These are phyloP conservation scores for Mus spicilegus DNA, from an alignment of 2,113 vertebrate genomes.

Conservation along the genomic window DNA sequence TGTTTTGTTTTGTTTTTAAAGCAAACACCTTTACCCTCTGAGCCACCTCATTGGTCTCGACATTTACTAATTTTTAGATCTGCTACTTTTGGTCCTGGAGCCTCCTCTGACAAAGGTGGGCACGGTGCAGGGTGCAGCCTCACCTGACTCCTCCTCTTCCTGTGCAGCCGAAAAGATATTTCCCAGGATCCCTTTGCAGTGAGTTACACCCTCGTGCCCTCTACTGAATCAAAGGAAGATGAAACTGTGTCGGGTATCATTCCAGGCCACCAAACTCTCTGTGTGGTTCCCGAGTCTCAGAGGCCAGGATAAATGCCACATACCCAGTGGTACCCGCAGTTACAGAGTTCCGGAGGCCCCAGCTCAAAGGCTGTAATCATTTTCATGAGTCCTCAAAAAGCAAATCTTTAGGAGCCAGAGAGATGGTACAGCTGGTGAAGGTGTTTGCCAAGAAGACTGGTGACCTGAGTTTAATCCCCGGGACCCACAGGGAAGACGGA, in stretches of 20 bases:
- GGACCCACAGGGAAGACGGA: not conserved
- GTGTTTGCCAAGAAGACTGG: no score
- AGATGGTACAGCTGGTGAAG: not conserved
- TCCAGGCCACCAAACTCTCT: not conserved
- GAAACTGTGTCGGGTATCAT: not conserved
- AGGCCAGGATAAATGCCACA: not conserved
- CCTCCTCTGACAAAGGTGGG: not conserved
- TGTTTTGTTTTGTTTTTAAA: no score
- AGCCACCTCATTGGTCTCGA: not conserved
- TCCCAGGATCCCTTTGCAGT: conserved; percentile 17
- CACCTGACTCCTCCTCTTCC: not conserved
- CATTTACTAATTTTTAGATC: not conserved
- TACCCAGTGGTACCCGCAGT: not conserved
- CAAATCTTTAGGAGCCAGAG: not conserved
- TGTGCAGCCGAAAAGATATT: not conserved
- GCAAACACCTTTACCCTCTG: not conserved
- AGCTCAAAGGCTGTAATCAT: not conserved
- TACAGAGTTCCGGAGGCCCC: not conserved
- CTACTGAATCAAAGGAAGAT: conserved; percentile 5
- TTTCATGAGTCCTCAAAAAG: not conserved
- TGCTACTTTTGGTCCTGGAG: not conserved
- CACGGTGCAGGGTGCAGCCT: not conserved
- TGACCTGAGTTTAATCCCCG: not conserved
- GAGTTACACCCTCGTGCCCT: not conserved
- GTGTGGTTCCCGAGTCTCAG: not conserved